Evolutionary conservation across 2,888 invertebrate species (phyloP), one percentile per base, ranked within the genome.

Genomic region (Acanthacorydalis orientalis): DNA sequence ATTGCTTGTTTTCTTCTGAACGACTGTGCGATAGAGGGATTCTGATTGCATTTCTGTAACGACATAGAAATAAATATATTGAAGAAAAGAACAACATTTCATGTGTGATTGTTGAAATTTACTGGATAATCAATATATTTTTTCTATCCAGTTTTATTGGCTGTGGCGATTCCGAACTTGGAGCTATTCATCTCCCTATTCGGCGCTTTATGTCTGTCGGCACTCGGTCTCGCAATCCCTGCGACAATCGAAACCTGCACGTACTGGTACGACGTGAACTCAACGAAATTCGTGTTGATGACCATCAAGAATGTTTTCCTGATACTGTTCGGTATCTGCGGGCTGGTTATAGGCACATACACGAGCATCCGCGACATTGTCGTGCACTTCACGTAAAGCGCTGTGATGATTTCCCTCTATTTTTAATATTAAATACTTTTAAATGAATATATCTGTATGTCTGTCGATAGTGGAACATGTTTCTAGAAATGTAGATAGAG

Each of bases 121-220:
- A 23, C 3, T 23, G 3, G 23, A 23, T 23, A 23, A 23, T 23
- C 23, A 23, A 23, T 23, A 23, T 23, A 4, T 23, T 23, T 50
- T 53, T 55, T 54, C 52, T 50, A 68, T 74, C 4, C 71, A 92
- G 91, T 90, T 65, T 69, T 80, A 2, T 63, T 92, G 55, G 93
- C 92, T 1, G 82, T 84, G 7, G 78, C 84, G 1, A 83, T 93
- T 49, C 92, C 93, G 0, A 80, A 85, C 57, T 66, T 92, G 59
- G 86, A 86, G 50, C 68, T 88, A 42, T 86, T 89, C 57, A 80
- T 80, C 52, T 83, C 85, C 0, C 68, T 86, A 40, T 81, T 86
- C 58, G 93, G 93, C n/a, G 91, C 93, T 0, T 72, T 93, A 2
- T 89, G 90, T 53, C 70, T 91, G 42, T 89, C 92, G 0, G 86